phyloP scores from a whole-genome alignment of 1,140 invertebrate genomes.

The Brachionus paranguensis region DNA sequence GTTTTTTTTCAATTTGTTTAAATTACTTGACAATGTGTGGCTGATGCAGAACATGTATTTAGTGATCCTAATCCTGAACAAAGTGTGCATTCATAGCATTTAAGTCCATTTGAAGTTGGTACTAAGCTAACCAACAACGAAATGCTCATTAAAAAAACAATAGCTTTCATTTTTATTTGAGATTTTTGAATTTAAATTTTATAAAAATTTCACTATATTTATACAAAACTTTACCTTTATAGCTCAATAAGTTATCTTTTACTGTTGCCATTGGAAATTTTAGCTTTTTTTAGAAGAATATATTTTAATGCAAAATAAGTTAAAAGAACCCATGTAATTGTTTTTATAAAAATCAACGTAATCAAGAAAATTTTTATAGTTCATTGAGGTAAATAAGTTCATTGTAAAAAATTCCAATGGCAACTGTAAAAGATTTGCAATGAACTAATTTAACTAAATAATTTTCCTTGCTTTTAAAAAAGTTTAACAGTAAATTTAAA shows the following conservation, averaged over 20 bases:
- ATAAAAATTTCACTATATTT: neutral
- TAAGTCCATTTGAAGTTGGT: neutral
- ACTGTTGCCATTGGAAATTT: neutral
- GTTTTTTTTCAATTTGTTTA: neutral
- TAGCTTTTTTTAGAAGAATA: no score
- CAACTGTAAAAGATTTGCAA: no score
- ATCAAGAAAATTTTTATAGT: no score
- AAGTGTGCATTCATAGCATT: neutral
- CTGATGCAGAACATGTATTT: neutral
- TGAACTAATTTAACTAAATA: no score
- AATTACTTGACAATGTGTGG: neutral
- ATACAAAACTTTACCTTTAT: neutral
- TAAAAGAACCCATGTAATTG: no score
- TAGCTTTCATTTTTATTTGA: neutral
- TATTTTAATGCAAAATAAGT: no score
- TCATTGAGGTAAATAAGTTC: no score
- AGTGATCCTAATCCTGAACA: neutral
- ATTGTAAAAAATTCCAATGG: no score
- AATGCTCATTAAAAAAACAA: neutral
- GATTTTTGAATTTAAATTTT: neutral
- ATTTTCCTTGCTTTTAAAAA: no score
- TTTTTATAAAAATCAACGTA: no score
- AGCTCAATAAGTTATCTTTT: neutral
- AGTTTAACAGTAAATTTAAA: no score
- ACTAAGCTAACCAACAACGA: neutral